Conservation (phyloP, 2,888 invertebrate species). For the Euspilapteryx auroguttella region DNA sequence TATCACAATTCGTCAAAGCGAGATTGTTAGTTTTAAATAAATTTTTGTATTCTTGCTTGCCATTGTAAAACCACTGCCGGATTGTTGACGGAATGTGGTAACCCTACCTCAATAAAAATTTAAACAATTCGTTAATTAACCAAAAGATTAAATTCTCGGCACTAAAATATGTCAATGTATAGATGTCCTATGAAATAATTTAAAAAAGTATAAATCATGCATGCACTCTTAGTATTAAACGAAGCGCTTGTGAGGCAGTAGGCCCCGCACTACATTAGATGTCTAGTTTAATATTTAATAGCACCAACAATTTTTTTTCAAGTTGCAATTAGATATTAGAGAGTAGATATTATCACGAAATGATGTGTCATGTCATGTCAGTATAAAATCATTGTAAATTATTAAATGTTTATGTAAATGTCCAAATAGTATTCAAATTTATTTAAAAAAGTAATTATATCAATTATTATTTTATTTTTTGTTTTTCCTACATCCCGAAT, state of each 20-base stretch:
- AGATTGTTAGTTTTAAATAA: not conserved
- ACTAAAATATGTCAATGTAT: slow-evolving; percentile 37
- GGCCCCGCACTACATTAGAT: slow-evolving; percentile 44
- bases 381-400: slow-evolving; percentile 62
- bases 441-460: slow-evolving; percentile 56
- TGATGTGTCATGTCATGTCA: slow-evolving; percentile 58
- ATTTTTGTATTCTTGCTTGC: not conserved
- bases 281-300: slow-evolving; percentile 51
- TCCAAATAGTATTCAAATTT: slow-evolving; percentile 63
- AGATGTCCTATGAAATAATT: slow-evolving; percentile 53
- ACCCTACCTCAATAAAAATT: slow-evolving; percentile 1
- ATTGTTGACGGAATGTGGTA: slow-evolving; percentile 1
- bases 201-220: slow-evolving; percentile 52
- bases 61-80: slow-evolving; percentile 1
- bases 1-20: not conserved
- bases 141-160: slow-evolving; percentile 32
- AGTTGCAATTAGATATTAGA: slow-evolving; percentile 54
- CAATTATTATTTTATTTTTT: slow-evolving; percentile 41
- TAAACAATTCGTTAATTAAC: not conserved
- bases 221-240: slow-evolving; percentile 55
- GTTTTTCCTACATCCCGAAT: slow-evolving; percentile 26
- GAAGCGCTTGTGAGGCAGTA: slow-evolving; percentile 42
- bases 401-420: slow-evolving; percentile 63
- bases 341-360: slow-evolving; percentile 51
- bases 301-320: slow-evolving; percentile 50